Evolutionary conservation across 2,888 invertebrate species (phyloP).

Genomic region (Endomychus coccineus): DNA sequence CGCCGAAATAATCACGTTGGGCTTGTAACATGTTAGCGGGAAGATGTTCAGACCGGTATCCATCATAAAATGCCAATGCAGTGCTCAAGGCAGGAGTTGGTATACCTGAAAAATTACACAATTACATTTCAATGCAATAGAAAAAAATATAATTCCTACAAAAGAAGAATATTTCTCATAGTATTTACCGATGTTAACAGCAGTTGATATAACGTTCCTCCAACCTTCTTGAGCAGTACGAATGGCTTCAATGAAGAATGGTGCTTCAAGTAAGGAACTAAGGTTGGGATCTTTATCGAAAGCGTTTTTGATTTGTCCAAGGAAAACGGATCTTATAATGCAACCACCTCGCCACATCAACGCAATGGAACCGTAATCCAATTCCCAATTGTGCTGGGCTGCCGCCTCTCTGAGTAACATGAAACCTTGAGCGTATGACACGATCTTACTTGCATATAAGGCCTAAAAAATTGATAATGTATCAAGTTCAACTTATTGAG

Average conservation of each 20-base stretch:
- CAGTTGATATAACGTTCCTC: slow-evolving; percentile 71
- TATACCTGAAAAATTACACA: slow-evolving; percentile 78
- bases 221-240: slow-evolving; percentile 73
- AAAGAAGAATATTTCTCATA: too few species aligned
- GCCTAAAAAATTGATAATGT: slow-evolving; percentile 51
- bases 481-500: not conserved
- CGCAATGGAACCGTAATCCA: slow-evolving; percentile 97
- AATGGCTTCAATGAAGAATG: slow-evolving; percentile 86
- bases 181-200: slow-evolving; percentile 43
- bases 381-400: slow-evolving; percentile 81
- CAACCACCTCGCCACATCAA: slow-evolving; percentile 99
- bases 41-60: slow-evolving; percentile 75
- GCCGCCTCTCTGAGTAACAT: slow-evolving; percentile 94
- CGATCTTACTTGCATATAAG: slow-evolving; percentile 94
- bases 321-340: slow-evolving; percentile 86
- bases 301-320: slow-evolving; percentile 88
- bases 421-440: slow-evolving; percentile 97
- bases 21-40: slow-evolving; percentile 97
- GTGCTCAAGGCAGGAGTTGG: slow-evolving; percentile 90
- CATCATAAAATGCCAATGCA: slow-evolving; percentile 95
- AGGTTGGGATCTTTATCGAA: slow-evolving; percentile 84
- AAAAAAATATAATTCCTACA: not conserved
- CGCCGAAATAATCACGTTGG: slow-evolving; percentile 97
- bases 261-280: slow-evolving; percentile 81
- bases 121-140: too few species aligned